A percentile compares a stretch with the other conserved stretches of the same genome.
These are phyloP conservation scores for Channa argus DNA, from an alignment of 2,113 vertebrate species.

Conservation along the genomic window DNA sequence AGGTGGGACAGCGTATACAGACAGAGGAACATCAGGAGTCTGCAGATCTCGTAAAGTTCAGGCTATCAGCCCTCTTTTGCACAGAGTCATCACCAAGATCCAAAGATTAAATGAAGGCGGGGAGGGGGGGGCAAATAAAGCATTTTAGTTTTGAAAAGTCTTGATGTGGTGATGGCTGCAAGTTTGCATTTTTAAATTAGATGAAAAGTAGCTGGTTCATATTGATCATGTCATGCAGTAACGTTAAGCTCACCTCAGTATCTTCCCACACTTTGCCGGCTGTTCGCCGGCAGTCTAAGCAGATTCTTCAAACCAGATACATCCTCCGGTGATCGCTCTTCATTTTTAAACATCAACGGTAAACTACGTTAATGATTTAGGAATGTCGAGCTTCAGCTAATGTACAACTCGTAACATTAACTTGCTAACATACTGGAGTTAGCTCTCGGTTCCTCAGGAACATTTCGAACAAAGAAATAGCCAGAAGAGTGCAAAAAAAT, in stretches of 20 bases:
- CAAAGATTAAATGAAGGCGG: constrained; percentile 48
- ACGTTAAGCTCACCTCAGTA: constrained; percentile 71
- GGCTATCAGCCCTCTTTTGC: constrained; percentile 48
- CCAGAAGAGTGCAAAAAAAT: not conserved
- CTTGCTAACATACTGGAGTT: not conserved
- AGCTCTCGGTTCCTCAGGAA: not conserved
- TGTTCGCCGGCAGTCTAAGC: constrained; percentile 82
- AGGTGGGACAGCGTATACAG: constrained; percentile 6
- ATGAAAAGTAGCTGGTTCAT: no score
- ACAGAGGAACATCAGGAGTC: constrained; percentile 55
- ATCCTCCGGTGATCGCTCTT: constrained; percentile 76
- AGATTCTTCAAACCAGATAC: constrained; percentile 80
- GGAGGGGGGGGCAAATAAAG: not conserved
- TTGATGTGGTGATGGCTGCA: no score
- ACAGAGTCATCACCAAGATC: constrained; percentile 58
- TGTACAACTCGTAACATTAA: no score
- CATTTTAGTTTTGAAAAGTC: no score
- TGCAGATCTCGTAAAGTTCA: constrained; percentile 77
- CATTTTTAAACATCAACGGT: constrained; percentile 64
- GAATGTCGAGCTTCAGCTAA: constrained; percentile 3
- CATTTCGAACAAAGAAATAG: not conserved
- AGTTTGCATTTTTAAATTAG: no score
- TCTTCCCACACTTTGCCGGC: constrained; percentile 77
- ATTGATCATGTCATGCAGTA: not conserved
- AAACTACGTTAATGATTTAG: not conserved